Percentiles rank a stretch among this genome's conserved stretches.
Evolutionary conservation across 2,888 invertebrate species (phyloP).

Genomic region (Drosophila melanocephala): DNA sequence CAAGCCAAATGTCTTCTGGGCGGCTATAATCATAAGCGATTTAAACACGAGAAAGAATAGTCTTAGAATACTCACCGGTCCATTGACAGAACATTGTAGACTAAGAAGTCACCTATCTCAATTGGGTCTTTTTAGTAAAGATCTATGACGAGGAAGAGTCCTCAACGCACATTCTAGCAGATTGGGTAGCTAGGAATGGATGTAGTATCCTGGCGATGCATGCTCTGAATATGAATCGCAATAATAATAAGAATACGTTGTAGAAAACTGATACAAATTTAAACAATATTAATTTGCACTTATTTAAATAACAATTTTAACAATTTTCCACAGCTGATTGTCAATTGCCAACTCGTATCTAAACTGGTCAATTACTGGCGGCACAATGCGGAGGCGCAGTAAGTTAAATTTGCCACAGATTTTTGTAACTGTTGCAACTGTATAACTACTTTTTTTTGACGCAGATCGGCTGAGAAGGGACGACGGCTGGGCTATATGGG

Average conservation of each 20-base stretch:
- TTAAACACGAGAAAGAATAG: not conserved
- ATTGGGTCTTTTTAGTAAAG: not conserved
- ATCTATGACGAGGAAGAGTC: not conserved
- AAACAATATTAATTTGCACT: not conserved
- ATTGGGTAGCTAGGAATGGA: not conserved
- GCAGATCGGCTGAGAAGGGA: conserved; percentile 86
- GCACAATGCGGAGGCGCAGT: conserved; percentile 92
- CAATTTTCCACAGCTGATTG: conserved; percentile 88
- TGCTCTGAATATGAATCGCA: not conserved
- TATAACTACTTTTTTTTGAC: not conserved
- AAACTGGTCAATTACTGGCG: conserved; percentile 93
- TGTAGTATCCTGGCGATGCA: not conserved
- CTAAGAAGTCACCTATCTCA: not conserved
- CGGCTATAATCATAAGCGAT: not conserved
- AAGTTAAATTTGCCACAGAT: conserved; percentile 84
- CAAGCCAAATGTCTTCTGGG: not conserved
- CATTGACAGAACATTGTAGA: not conserved
- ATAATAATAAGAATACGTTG: not conserved
- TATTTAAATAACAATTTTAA: not conserved
- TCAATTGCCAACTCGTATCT: conserved; percentile 92
- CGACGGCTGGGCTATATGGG: conserved; percentile 89
- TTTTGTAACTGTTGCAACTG: not conserved
- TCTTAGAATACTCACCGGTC: not conserved
- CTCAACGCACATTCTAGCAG: not conserved
- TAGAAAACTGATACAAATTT: not conserved